These are phyloP conservation scores for Rhinophrynus dorsalis DNA, from an alignment of 2,797 vertebrate species.

Conservation along the genomic window DNA sequence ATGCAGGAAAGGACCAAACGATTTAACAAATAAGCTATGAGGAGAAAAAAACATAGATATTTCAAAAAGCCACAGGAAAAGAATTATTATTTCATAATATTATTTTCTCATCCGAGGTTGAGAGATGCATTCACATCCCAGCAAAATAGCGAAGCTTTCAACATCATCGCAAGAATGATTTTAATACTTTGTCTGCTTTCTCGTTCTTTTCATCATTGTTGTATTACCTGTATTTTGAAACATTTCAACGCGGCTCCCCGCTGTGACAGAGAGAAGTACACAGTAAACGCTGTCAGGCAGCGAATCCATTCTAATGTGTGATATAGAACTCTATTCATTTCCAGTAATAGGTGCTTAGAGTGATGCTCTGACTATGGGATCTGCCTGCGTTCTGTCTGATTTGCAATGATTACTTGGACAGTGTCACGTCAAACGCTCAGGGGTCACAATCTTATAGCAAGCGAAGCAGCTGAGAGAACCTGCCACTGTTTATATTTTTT, in stretches of 20 bases:
- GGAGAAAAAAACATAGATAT: slow-evolving; percentile 14
- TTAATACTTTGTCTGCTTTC: background rate
- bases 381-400: slow-evolving; percentile 15
- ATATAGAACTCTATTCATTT: slow-evolving; percentile 37
- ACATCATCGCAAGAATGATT: background rate
- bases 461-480: background rate
- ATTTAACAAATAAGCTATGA: background rate
- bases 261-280: slow-evolving; percentile 19
- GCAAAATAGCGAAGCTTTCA: slow-evolving; percentile 15
- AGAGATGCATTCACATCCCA: slow-evolving; percentile 12
- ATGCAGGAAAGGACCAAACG: slow-evolving; percentile 5
- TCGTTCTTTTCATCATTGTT: slow-evolving; percentile 13
- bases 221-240: slow-evolving; percentile 46
- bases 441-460: slow-evolving; percentile 20
- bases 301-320: slow-evolving; percentile 30
- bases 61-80: slow-evolving; percentile 8
- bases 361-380: background rate
- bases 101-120: slow-evolving; percentile 10
- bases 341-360: slow-evolving; percentile 36
- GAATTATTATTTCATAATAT: slow-evolving; percentile 45
- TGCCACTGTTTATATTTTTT: background rate
- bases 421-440: slow-evolving; percentile 12
- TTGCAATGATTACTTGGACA: slow-evolving; percentile 8
- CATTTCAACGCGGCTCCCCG: slow-evolving; percentile 38
- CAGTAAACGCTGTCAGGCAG: slow-evolving; percentile 30